Base-by-base conservation (phyloP, 2,888 invertebrate species). In the Drosophila mayaguana region DNA sequence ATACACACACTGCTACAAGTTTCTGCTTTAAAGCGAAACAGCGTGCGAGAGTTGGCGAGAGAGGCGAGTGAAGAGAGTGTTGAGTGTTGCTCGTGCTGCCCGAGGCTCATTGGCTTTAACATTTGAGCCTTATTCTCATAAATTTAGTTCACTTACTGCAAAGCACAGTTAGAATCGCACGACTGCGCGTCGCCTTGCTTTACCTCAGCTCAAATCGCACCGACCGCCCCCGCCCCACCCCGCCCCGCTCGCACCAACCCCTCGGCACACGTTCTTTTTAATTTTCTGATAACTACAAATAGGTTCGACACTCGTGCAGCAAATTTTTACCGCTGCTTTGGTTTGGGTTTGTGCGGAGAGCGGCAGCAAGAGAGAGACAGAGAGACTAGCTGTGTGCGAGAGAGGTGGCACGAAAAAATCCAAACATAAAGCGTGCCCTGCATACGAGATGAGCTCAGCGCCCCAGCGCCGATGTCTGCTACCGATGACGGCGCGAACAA, bases 231-330 rank as follows among this genome's bases (percentile, higher is more conserved):
- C n/a, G 5, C 25, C 11, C 16, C 36, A 5, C 25, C 25, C 3
- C 22, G 5, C 22, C 11, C 16, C 36, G 14, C 28, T n/a, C 6
- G 28, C 28, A 2, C 51, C 48, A 32, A 14, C 59, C 53, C 48
- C 51, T 56, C 28, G 46, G 62, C 72, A 59, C 79, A 78, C 81
- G 81, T 89, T 85, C 81, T 83, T 85, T 85, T 85, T 88, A 88
- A 84, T 84, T 88, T 88, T 86, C 89, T 89, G 89, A 85, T 89
- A 85, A 83, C 89, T 89, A 85, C 89, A 85, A 89, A 85, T 85
- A 85, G 88, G 89, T 89, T 85, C 87, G 79, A 85, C 88, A 83
- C 84, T 89, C 84, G 84, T 87, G 84, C 89, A 79, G 87, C 84
- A 83, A 83, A 84, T 83, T 79, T 81, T 84, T 84, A 84, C 84